These are phyloP conservation scores for Zaprionus lineosus DNA, from an alignment of 2,888 invertebrate genomes.

Conservation along the genomic window DNA sequence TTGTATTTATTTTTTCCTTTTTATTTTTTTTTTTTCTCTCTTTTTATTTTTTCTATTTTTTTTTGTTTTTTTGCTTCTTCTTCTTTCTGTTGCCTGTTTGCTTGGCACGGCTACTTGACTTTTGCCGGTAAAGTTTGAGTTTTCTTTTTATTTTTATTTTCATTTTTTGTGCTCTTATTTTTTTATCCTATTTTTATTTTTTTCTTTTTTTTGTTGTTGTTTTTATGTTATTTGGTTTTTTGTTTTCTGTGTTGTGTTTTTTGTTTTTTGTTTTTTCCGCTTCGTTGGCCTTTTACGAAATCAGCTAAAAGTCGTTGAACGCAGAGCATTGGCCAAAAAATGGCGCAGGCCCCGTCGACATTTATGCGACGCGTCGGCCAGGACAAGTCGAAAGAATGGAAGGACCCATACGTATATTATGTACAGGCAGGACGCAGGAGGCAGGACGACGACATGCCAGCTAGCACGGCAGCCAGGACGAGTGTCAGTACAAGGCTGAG, in stretches of 20 bases:
- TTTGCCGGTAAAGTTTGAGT: conserved; percentile 36
- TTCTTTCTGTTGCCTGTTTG: conserved; percentile 5
- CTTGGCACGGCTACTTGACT: conserved; percentile 46
- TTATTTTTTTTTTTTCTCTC: not conserved
- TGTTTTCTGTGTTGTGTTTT: too few relatives aligned
- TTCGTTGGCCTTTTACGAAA: conserved; percentile 69
- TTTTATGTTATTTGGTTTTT: too few relatives aligned
- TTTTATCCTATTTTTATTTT: conserved; percentile 2
- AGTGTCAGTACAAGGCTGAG: conserved; percentile 18
- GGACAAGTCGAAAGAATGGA: conserved; percentile 12
- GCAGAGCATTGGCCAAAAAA: conserved; percentile 45
- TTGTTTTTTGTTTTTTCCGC: conserved; percentile 29
- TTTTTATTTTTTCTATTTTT: conserved; percentile 11
- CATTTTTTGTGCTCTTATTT: too few relatives aligned
- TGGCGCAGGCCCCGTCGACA: conserved; percentile 51
- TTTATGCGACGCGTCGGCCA: conserved; percentile 47
- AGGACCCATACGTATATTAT: conserved; percentile 1
- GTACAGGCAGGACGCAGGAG: conserved; percentile 2
- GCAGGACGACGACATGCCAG: conserved; percentile 1
- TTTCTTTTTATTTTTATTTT: conserved; percentile 11
- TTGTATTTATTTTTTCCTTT: conserved; percentile 25
- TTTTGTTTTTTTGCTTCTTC: conserved; percentile 9
- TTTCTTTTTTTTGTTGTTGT: conserved; percentile 3
- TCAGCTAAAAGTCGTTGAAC: conserved; percentile 77
- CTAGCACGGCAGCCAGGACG: not conserved